These are phyloP conservation scores for Ophiothrix spiculata DNA, from an alignment of 35 echinoderm and acorn worm genomes.

Conservation along the genomic window DNA sequence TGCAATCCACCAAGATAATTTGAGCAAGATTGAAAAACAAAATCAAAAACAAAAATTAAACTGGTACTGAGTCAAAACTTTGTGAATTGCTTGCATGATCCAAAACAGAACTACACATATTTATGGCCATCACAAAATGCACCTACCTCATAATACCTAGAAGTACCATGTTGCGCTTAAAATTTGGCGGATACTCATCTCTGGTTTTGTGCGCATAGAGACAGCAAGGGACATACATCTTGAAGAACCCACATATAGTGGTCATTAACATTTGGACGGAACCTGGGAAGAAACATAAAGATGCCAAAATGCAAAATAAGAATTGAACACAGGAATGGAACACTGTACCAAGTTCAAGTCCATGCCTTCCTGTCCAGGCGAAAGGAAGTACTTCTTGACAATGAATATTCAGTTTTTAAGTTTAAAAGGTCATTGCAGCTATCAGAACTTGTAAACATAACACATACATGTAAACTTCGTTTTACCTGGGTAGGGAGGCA, in stretches of 20 bases:
- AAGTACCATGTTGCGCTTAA: conserved; percentile 75
- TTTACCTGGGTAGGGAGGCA: no score
- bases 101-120: not conserved
- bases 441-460: no score
- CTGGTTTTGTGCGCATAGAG: conserved; percentile 73
- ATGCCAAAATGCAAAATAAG: no score
- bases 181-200: conserved; percentile 72
- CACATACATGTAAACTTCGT: no score
- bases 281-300: conserved; percentile 31
- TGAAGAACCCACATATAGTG: conserved; percentile 85
- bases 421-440: no score
- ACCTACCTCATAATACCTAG: conserved; percentile 96
- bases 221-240: conserved; percentile 97
- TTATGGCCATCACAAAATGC: not conserved
- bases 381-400: no score
- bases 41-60: not conserved
- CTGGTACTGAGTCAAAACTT: not conserved
- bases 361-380: no score
- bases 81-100: not conserved
- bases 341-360: no score
- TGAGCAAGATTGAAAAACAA: no score
- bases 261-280: conserved; percentile 95
- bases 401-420: no score
- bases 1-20: not conserved
- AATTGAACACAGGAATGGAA: no score